Evolutionary conservation across 2,113 vertebrate species (phyloP).

Genomic region (Chloebia gouldiae): DNA sequence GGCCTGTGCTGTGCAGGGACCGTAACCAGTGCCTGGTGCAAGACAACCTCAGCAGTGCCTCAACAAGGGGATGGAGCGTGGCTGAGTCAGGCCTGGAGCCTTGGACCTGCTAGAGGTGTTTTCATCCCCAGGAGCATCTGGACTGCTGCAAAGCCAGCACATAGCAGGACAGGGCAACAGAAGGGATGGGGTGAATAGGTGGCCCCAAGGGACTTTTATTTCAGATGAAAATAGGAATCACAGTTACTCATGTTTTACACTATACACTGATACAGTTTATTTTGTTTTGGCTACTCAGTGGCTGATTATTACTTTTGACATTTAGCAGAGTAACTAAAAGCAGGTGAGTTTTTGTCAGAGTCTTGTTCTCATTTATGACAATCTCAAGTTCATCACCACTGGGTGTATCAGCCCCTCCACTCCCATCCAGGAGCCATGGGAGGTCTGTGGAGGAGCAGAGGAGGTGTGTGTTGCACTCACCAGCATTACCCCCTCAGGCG

Average conservation of each 20-base stretch:
- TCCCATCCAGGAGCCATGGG: fast-evolving
- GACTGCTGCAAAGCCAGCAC: background rate
- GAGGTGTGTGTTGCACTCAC: fast-evolving
- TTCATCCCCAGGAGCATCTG: background rate
- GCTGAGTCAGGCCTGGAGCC: background rate
- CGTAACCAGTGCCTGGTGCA: fast-evolving
- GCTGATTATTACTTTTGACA: background rate
- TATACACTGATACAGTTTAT: background rate
- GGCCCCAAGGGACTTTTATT: background rate
- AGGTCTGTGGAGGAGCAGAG: background rate
- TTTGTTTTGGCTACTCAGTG: background rate
- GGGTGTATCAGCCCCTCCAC: background rate
- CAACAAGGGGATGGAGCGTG: fast-evolving
- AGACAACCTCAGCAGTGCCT: fast-evolving
- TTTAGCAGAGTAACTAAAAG: background rate
- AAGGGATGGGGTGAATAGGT: fast-evolving
- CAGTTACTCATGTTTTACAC: background rate
- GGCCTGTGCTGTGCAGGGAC: background rate
- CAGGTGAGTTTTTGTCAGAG: background rate
- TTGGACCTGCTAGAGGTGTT: background rate
- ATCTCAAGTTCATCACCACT: background rate
- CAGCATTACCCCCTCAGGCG: fast-evolving
- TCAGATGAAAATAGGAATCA: background rate
- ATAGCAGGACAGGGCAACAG: background rate
- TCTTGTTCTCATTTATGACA: background rate